Evolutionary conservation across 2,113 vertebrate genomes (phyloP), one percentile per base, ranked within the genome.

Genomic region (Bagarius yarrelli): DNA sequence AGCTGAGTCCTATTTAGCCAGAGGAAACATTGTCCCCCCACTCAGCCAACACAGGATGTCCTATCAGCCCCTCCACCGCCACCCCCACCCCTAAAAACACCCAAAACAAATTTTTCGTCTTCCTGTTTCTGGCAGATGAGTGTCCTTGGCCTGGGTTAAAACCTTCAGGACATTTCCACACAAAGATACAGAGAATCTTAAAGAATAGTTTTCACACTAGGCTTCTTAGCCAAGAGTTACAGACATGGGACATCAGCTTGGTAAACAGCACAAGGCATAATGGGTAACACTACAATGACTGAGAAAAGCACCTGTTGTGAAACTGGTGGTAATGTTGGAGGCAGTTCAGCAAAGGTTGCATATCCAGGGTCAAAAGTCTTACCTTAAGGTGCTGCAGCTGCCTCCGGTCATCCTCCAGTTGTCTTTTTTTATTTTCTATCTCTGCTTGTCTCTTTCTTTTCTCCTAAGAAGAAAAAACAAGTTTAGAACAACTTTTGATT

Each of bases 311-410:
- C 15, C 67, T 71, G 67, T 16, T 16, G 44, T 47, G 36, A 25
- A n/a, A 23, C 40, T 25, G 67, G 8, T 16, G 14, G 2, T 50
- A n/a, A 70, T 70, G 36, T 40, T 1, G 63, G 23, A 66, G 1
- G 6, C n/a, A 14, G 21, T 44, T 36, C 14, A 3, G 21, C 32
- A 79, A 44, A 25, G 25, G 44, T 47, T 47, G 44, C 11, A 25
- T 52, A 19, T 50, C 16, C 25, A 2, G 21, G 8, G n/a, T 12
- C 8, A 44, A 56, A 63, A 8, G 14, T 70, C 77, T 76, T 85
- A 97, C 97, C 95, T 98, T 98, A 80, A 97, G 93, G 66, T 98
- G 95, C 87, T 97, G 96, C 76, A 98, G 92, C 80, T 94, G 93
- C 84, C 97, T 63, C 25, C 93, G 82, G 85, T 96, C 95, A 0